Evolutionary conservation across 2,113 vertebrate species (phyloP), one percentile per base, ranked within the genome.

Genomic region (Lucifuga dentata): DNA sequence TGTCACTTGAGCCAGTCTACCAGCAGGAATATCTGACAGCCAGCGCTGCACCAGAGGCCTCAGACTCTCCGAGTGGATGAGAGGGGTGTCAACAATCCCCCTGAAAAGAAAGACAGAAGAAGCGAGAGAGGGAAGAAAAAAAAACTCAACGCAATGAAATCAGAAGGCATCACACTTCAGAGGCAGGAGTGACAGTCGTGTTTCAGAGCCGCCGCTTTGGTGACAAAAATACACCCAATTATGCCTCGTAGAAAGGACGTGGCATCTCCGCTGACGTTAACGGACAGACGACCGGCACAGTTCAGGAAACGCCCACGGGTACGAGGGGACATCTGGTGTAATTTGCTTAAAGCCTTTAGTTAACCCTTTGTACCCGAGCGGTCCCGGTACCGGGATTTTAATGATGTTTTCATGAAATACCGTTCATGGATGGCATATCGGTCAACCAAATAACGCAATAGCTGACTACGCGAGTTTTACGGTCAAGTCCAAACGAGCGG

Each of bases 31-130:
- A 85, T 92, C 90, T 20, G 51, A 90, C 91, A 96, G 90, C 94
- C 94, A 95, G 85, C 86, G 83, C 89, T 39, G 88, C 88, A 95
- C 89, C 87, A 95, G 92, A 4, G 91, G 93, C 88, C 46, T 89
- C 88, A 95, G 91, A 63, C 88, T 93, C 89, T 81, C 85, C 20
- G 93, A 94, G 82, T 53, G 93, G 92, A 95, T 94, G 87, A 95
- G 92, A 32, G 93, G 90, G 2, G 93, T 96, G 91, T 95, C 95
- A n/a, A 94, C 93, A 64, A 94, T 93, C 85, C 93, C 94, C 85
- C 94, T 94, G 89, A 76, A 89, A 84, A 88, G 73, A 77, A 55
- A 70, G 33, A 76, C 20, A 56, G 56, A 76, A 52, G 68, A 38
- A 68, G 62, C 52, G 74, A 75, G 58, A 60, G 49, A 73, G 20